Base-by-base conservation (phyloP, 2,113 vertebrate species). In the Oncorhynchus tshawytscha region DNA sequence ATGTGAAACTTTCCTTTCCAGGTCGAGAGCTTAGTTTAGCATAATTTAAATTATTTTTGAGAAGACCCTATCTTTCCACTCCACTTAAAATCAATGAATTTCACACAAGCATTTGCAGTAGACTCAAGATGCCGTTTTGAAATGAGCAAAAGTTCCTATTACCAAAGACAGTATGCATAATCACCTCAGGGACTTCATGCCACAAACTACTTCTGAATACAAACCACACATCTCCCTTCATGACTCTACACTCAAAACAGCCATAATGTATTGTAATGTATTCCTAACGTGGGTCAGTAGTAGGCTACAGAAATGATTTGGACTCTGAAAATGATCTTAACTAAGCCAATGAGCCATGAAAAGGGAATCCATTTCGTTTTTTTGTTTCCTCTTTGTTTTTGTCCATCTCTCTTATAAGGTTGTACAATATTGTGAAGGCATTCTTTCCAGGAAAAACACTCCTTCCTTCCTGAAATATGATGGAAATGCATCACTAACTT, bases 231-330 rank as follows among this genome's bases (percentile, higher is more conserved):
- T 88, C 84, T 83, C 81, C 79, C 72, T 82, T 72, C 27, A 85
- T 85, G 3, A 90, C 79, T 85, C 85, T 86, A 88, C 77, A 78
- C 86, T 79, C 86, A 91, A 91, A 84, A 92, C 87, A 90, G 85
- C 89, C 74, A 81, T 91, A 91, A 93, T 90, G 72, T 88, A 92
- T 88, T 91, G 71, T 90, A 93, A 93, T 93, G 79, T 85, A 89
- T 86, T 86, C 86, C 90, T 85, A 91, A 66, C 82, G 86, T 91
- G 85, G 82, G 86, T 90, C 80, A 89, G 81, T 90, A 39, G 67
- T 87, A 12, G 39, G 39, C 39, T 45, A 89, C 74, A 77, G 60
- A 88, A 87, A 87, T 73, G 16, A 25, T 80, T 75, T 77, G 88
- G 81, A 90, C 86, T 89, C 69, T 22, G 67, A 69, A 75, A 74